Evolutionary conservation across 2,113 vertebrate genomes (phyloP), one percentile per base, ranked within the genome.

Genomic region (Lepus europaeus): DNA sequence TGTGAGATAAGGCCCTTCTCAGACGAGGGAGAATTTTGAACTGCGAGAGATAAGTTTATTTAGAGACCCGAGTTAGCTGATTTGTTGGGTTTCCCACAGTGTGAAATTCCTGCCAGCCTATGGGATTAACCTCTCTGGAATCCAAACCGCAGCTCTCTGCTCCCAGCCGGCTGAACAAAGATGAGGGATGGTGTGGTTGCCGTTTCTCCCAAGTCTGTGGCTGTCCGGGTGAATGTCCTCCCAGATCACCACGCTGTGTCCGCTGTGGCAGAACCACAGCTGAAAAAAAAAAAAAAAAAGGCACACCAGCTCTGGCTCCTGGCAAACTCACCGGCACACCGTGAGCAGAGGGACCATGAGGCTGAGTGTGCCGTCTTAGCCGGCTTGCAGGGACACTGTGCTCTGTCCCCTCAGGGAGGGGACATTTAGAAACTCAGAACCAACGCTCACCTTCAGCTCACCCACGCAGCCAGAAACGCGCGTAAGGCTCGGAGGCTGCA

Each of bases 71-170:
- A 49, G 59, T 89, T 39, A 59, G 90, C 93, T 79, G 85, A 68
- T 81, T 84, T 68, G 83, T 82, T n/a, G 5, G 66, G 25, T 96
- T 96, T 97, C 76, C 92, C 96, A 76, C 69, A 27, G 63, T 56
- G 25, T 83, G 17, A 72, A 96, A 84, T 97, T 94, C 90, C 95
- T 93, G 1, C 16, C 51, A 87, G 89, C 94, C 93, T 87, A 9
- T 22, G 80, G 93, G 92, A 87, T 0, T 53, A 76, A 53, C 3
- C 19, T 59, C 13, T 76, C 61, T 19, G 87, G 6, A 87, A 72
- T 11, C 64, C 91, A 85, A 72, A 89, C 72, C 5, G 90, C 74
- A 61, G 64, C 49, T 90, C 53, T 78, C 86, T 74, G 80, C 72
- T 87, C 11, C 11, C 0, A 2, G 85, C 74, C 78, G 51, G 70